These are phyloP conservation scores for Sinodicranocentrus sp. DNA, from an alignment of 2,888 invertebrate species.

Conservation along the genomic window DNA sequence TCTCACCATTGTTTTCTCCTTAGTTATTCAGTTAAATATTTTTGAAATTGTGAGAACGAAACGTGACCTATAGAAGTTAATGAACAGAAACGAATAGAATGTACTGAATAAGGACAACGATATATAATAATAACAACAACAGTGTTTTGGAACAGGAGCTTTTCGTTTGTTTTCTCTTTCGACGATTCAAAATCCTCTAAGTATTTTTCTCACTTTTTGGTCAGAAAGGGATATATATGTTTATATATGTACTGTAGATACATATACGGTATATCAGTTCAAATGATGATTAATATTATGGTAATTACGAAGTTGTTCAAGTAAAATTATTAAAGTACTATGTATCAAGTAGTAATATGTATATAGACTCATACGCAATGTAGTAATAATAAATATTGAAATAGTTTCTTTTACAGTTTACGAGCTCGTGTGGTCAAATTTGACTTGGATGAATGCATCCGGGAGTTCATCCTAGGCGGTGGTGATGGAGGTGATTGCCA, in stretches of 20 bases:
- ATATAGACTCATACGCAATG: background rate
- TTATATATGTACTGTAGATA: conserved; percentile 14
- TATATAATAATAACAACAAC: background rate
- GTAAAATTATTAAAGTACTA: conserved; percentile 28
- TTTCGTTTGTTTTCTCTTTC: background rate
- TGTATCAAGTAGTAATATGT: conserved; percentile 8
- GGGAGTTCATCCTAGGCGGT: conserved; percentile 73
- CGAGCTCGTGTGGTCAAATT: conserved; percentile 75
- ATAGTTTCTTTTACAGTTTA: conserved; percentile 73
- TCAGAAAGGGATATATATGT: conserved; percentile 38
- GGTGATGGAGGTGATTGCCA: conserved; percentile 77
- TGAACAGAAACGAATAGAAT: background rate
- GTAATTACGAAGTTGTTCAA: background rate
- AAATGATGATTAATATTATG: conserved; percentile 45
- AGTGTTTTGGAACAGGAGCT: background rate
- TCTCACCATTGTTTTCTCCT: no score
- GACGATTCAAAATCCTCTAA: background rate
- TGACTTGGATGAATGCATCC: conserved; percentile 75
- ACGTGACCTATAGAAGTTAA: background rate
- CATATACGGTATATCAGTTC: conserved; percentile 54
- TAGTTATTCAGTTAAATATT: no score
- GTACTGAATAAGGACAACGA: background rate
- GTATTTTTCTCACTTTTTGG: conserved; percentile 61
- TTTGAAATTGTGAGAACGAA: background rate
- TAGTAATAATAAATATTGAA: conserved; percentile 46